A percentile compares a stretch with the other conserved stretches of the same genome.
Evolutionary conservation across 2,797 vertebrate genomes (phyloP).

Genomic region (Alauda arvensis): DNA sequence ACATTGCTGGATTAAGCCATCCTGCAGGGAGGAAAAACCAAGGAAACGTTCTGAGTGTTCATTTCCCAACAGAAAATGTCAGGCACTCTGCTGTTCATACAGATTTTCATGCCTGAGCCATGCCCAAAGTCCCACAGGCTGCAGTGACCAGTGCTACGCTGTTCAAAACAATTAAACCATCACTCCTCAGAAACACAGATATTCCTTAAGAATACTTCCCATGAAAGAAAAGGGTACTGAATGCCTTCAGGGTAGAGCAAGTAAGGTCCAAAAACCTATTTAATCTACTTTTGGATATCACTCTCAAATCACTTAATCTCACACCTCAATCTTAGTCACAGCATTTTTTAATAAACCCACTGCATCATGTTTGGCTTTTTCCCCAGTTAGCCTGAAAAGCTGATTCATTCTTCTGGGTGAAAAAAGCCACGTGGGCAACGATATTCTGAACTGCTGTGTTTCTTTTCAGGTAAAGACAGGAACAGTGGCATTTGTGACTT

Average conservation of each 20-base stretch:
- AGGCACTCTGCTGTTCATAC: not conserved
- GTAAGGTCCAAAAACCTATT: not conserved
- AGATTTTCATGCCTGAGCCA: not conserved
- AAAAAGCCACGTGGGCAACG: rapidly evolving
- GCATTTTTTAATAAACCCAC: not conserved
- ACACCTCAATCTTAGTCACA: not conserved
- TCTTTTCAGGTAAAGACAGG: not conserved
- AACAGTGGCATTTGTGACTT: conserved; percentile 44
- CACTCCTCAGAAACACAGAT: not conserved
- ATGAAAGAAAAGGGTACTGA: not conserved
- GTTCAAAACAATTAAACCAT: not conserved
- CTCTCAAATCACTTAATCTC: not conserved
- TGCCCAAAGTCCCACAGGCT: rapidly evolving
- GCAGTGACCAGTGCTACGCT: rapidly evolving
- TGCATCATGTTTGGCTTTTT: not conserved
- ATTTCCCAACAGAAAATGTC: not conserved
- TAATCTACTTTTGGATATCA: not conserved
- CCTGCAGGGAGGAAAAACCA: conserved; percentile 70
- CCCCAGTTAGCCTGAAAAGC: not conserved
- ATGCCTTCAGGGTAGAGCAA: not conserved
- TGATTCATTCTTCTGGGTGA: not conserved
- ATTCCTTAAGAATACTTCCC: not conserved
- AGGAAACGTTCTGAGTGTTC: not conserved
- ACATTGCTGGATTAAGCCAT: conserved; percentile 95
- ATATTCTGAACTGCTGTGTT: rapidly evolving